Evolutionary conservation across 1,140 invertebrate genomes (phyloP).

Genomic region (Microvelia longipes): DNA sequence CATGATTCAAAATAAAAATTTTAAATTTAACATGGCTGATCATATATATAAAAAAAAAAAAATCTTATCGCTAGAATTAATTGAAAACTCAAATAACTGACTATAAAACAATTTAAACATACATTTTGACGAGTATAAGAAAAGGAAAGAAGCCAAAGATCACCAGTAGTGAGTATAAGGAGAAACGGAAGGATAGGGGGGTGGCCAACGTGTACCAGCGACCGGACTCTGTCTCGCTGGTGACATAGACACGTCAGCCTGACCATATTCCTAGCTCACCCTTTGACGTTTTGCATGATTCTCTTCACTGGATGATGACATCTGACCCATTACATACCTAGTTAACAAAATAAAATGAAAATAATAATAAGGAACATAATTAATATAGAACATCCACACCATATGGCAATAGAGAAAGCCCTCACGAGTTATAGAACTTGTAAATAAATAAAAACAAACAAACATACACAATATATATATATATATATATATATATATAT

Average conservation of each 20-base stretch:
- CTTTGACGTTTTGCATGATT: neutral
- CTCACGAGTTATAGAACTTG: neutral
- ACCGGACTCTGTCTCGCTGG: neutral
- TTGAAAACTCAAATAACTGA: too few species aligned
- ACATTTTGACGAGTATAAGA: too few species aligned
- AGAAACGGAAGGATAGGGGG: neutral
- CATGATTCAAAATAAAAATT: too few species aligned
- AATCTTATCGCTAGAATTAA: too few species aligned
- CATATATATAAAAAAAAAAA: too few species aligned
- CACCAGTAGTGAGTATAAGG: slow-evolving; percentile 2
- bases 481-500: neutral
- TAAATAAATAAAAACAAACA: neutral
- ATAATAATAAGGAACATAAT: neutral
- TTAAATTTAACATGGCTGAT: too few species aligned
- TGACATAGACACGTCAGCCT: neutral
- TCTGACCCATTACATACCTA: neutral
- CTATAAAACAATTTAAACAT: too few species aligned
- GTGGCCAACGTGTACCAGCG: neutral
- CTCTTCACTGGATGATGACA: too few species aligned
- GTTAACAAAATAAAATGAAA: neutral
- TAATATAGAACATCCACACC: neutral
- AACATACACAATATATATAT: neutral
- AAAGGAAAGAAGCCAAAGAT: neutral
- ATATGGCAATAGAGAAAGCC: neutral
- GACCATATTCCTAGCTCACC: neutral